A percentile compares a stretch with the other conserved stretches of the same genome.
These are phyloP conservation scores for Clavelina lepadiformis DNA, from an alignment of 23 tunicate species.

Conservation along the genomic window DNA sequence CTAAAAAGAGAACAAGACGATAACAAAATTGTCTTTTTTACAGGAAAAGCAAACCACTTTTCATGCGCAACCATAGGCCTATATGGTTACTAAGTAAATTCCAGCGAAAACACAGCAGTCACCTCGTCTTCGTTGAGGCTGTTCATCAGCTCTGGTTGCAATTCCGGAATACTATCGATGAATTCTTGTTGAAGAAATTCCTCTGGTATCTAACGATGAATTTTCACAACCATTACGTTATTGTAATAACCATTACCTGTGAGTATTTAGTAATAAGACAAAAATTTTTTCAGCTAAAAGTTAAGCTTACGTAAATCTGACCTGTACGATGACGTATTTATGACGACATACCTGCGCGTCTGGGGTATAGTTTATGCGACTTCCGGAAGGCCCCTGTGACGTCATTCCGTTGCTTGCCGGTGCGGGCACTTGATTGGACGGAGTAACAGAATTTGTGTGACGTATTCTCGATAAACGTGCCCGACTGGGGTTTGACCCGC, in stretches of 20 bases:
- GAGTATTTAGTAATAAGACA: too few relatives aligned
- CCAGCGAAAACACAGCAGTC: constrained; percentile 7
- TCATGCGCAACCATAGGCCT: neutral
- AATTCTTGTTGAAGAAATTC: constrained; percentile 76
- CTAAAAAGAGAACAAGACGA: constrained; percentile 35
- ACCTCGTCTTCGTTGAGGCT: neutral
- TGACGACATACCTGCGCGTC: constrained; percentile 34
- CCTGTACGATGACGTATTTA: too few relatives aligned
- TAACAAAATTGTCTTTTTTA: too few relatives aligned
- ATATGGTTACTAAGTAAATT: neutral
- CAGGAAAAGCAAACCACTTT: too few relatives aligned
- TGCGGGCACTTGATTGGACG: neutral
- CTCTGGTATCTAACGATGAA: constrained; percentile 81
- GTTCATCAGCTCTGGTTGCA: constrained; percentile 29
- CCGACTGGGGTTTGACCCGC: constrained; percentile 15
- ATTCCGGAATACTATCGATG: constrained; percentile 66
- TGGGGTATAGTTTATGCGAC: constrained; percentile 16
- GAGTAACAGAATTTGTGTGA: neutral
- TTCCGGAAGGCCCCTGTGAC: neutral
- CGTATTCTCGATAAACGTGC: constrained; percentile 18
- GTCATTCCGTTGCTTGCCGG: constrained; percentile 6
- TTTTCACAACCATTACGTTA: too few relatives aligned
- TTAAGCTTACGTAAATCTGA: too few relatives aligned
- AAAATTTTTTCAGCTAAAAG: too few relatives aligned
- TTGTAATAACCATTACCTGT: too few relatives aligned